Evolutionary conservation across 1,140 invertebrate genomes (phyloP), one percentile per base, ranked within the genome.

Genomic region (Trachymyrmex septentrionalis): DNA sequence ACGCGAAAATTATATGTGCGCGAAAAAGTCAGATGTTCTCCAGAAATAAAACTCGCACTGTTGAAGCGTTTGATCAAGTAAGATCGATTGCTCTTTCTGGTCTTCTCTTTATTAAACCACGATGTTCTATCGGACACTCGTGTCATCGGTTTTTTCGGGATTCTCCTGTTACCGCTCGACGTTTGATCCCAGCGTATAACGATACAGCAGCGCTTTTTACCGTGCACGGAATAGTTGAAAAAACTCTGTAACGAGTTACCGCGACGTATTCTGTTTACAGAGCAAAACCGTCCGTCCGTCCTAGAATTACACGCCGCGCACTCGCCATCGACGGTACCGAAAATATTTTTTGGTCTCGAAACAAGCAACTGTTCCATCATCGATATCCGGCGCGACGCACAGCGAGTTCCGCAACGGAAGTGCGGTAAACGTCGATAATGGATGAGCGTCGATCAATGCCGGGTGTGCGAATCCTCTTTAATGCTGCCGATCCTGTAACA

Each of bases 401-500:
- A 12, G 34, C 24, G 48, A 75, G 80, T 85, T 77, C 50, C 59
- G 87, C 14, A 38, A 16, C 84, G 87, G 87, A 84, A 88, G 73
- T 44, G 67, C 75, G n/a, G 50, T 77, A 73, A 87, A 89, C 73
- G 85, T 87, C 73, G 85, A 89, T 90, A 87, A 90, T 90, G 78
- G 84, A 44, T n/a, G 73, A 55, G 72, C 66, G 72, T 87, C 88
- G 85, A 90, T 90, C 87, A 89, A 77, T 59, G 88, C 57, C 77
- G 77, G 48, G 19, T 57, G 75, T 71, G 61, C 76, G 63, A 55
- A 90, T 87, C 67, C 78, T 89, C 82, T 87, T 88, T 86, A 88
- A 81, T 61, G 27, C 30, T 55, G 61, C 48, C 53, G 80, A 86
- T 75, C 57, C 61, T 88, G 84, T 71, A 81, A 82, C 53, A 64